Percentiles rank a stretch among this genome's conserved stretches.
Conservation (phyloP, 2,113 vertebrate species). For the Calypte anna region DNA sequence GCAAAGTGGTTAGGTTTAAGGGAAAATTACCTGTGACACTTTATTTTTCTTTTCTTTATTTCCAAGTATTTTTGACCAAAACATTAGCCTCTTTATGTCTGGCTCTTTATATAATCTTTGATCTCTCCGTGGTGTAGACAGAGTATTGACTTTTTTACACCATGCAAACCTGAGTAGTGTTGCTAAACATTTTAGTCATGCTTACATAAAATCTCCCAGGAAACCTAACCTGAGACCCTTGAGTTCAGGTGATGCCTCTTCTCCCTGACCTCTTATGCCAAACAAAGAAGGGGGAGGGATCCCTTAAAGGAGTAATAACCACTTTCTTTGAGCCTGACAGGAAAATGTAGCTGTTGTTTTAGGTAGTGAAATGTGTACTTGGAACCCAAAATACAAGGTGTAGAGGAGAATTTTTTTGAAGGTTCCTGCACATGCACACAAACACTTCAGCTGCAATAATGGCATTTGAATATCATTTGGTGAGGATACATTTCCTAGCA, state of each 20-base stretch:
- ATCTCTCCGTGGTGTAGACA: background rate
- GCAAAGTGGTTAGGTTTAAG: background rate
- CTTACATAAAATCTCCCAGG: conserved; percentile 62
- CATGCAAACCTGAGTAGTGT: conserved; percentile 37
- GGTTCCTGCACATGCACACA: accelerated
- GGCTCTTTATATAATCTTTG: conserved; percentile 35
- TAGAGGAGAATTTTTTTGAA: background rate
- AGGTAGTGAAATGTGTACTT: background rate
- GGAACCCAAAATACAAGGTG: background rate
- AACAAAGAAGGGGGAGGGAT: conserved; percentile 13
- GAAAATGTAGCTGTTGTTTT: background rate
- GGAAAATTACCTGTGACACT: background rate
- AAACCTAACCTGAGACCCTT: conserved; percentile 36
- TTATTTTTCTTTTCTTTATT: conserved; percentile 18
- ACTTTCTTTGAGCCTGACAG: background rate
- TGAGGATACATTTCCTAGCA: background rate
- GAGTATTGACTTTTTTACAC: conserved; percentile 29
- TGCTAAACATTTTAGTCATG: conserved; percentile 69
- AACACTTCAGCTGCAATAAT: accelerated
- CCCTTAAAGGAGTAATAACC: conserved; percentile 21
- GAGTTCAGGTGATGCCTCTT: conserved; percentile 64
- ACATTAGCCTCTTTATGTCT: background rate
- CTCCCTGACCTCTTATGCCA: conserved; percentile 43
- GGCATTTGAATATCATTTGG: background rate
- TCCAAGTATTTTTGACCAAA: conserved; percentile 30